These are phyloP conservation scores for Enteromius paludinosus DNA, from an alignment of 2,797 vertebrate genomes.

Conservation along the genomic window DNA sequence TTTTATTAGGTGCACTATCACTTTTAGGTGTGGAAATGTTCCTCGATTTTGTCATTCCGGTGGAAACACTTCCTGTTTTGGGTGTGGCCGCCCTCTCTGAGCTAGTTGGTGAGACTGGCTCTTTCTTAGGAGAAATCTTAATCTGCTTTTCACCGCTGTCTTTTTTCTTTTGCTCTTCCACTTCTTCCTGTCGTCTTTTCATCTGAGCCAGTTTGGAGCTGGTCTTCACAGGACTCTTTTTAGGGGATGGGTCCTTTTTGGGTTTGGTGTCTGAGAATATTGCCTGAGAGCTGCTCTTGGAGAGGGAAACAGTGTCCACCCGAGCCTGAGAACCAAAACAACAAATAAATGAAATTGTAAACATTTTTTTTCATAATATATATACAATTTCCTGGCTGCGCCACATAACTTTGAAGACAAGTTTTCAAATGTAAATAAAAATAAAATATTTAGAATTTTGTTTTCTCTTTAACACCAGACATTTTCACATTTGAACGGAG, in stretches of 20 bases:
- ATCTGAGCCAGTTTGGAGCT: slow-evolving; percentile 84
- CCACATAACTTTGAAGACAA: background rate
- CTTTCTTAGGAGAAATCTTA: slow-evolving; percentile 81
- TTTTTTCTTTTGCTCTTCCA: slow-evolving; percentile 49
- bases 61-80: slow-evolving; percentile 57
- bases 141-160: slow-evolving; percentile 67
- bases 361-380: background rate
- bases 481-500: background rate
- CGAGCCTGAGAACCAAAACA: slow-evolving; percentile 67
- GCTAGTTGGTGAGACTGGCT: slow-evolving; percentile 43
- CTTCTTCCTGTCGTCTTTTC: slow-evolving; percentile 81
- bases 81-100: slow-evolving; percentile 65
- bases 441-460: background rate
- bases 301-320: slow-evolving; percentile 65
- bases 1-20: slow-evolving; percentile 73
- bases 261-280: slow-evolving; percentile 61
- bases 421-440: background rate
- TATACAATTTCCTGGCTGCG: background rate
- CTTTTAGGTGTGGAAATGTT: slow-evolving; percentile 75
- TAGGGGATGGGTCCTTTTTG: slow-evolving; percentile 66
- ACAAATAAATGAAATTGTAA: background rate
- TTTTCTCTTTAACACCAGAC: background rate
- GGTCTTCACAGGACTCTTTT: slow-evolving; percentile 74
- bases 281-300: slow-evolving; percentile 68
- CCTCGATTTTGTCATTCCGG: slow-evolving; percentile 53